Evolutionary conservation across 2,113 vertebrate species (phyloP).

Genomic region (Podarcis cretensis): DNA sequence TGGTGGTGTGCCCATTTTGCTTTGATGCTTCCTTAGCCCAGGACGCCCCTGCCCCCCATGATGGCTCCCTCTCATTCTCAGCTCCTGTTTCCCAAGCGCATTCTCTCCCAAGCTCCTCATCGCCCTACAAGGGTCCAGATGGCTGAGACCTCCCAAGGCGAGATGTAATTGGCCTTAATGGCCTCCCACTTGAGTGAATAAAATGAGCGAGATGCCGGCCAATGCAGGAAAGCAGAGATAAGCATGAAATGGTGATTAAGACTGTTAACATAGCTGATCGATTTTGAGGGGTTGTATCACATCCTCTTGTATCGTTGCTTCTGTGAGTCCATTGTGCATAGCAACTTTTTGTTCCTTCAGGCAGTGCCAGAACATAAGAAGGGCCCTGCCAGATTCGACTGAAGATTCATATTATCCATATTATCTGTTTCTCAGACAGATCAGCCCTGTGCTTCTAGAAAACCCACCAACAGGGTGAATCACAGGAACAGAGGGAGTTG

Average conservation of each 20-base stretch:
- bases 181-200: conserved; percentile 25
- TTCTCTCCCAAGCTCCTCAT: background rate
- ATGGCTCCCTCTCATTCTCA: background rate
- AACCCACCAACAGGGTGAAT: background rate
- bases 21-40: background rate
- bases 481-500: too few species aligned
- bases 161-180: conserved; percentile 35
- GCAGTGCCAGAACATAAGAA: background rate
- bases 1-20: background rate
- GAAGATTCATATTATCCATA: background rate
- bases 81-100: background rate
- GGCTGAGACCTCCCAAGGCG: conserved; percentile 21
- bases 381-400: background rate
- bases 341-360: background rate
- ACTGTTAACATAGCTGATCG: background rate
- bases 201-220: conserved; percentile 29
- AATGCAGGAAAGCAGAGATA: conserved; percentile 17
- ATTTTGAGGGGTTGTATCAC: background rate
- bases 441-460: background rate
- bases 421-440: background rate
- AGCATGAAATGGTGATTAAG: conserved; percentile 34
- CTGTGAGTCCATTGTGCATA: conserved; percentile 19
- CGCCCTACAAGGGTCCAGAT: background rate
- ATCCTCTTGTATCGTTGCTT: background rate
- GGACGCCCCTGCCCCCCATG: background rate